Evolutionary conservation across 2,113 vertebrate genomes (phyloP).

Genomic region (Gymnocephalus cernua): DNA sequence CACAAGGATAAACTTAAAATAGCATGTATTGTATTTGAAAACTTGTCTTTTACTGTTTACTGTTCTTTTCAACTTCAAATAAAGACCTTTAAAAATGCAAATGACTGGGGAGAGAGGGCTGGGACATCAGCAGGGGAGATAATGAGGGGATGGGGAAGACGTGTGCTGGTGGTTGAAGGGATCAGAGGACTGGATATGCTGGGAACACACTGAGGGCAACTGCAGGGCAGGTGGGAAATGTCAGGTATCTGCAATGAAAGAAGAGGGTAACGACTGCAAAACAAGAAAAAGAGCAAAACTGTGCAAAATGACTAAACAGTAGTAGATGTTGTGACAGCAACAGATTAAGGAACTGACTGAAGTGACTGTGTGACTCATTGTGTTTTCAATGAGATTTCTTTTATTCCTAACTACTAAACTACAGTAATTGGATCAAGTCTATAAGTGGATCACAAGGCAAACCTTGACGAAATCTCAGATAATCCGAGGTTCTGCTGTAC

Average conservation of each 20-base stretch:
- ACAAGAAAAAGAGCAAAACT: background rate
- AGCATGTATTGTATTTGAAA: no score
- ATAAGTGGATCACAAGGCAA: conserved; percentile 52
- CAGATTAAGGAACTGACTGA: conserved; percentile 9
- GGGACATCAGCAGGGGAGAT: background rate
- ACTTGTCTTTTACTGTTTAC: no score
- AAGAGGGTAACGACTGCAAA: background rate
- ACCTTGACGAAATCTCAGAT: conserved; percentile 51
- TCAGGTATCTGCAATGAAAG: background rate
- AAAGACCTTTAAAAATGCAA: background rate
- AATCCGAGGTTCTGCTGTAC: conserved; percentile 31
- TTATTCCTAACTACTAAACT: conserved; percentile 72
- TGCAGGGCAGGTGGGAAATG: background rate
- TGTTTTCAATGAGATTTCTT: conserved; percentile 56
- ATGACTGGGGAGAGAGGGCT: background rate
- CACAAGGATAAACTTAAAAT: no score
- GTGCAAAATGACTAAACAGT: background rate
- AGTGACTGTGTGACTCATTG: conserved; percentile 48
- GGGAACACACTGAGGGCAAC: background rate
- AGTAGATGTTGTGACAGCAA: background rate
- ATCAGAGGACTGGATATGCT: background rate
- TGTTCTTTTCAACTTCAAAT: no score
- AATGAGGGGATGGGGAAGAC: background rate
- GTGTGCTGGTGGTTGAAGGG: background rate
- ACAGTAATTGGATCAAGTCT: conserved; percentile 69